A percentile compares a stretch with the other conserved stretches of the same genome.
Conservation (phyloP, 2,888 invertebrate genomes). For the Brenthis hecate region DNA sequence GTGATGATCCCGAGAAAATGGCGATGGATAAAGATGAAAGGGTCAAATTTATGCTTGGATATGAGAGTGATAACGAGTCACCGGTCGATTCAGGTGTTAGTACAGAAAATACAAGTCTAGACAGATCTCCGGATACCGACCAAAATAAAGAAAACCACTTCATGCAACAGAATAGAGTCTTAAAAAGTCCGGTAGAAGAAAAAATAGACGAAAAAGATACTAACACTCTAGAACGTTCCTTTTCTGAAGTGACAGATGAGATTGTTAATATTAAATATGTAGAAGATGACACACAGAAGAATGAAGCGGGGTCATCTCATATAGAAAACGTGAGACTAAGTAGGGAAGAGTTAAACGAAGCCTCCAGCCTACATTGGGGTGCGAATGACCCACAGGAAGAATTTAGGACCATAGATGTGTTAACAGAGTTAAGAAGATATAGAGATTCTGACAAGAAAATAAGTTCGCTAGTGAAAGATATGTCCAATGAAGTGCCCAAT, state of each 20-base stretch:
- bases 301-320: conserved; percentile 66
- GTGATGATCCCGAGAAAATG: conserved; percentile 54
- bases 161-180: conserved; percentile 73
- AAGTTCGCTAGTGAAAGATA: conserved; percentile 50
- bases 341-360: conserved; percentile 54
- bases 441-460: conserved; percentile 57
- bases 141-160: conserved; percentile 66
- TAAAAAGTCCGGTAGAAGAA: conserved; percentile 59
- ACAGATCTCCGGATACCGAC: conserved; percentile 84
- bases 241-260: conserved; percentile 57
- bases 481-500: conserved; percentile 47
- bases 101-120: conserved; percentile 87
- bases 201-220: conserved; percentile 48
- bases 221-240: conserved; percentile 64
- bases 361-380: conserved; percentile 53
- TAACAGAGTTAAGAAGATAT: conserved; percentile 62
- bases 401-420: conserved; percentile 62
- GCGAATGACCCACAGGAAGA: conserved; percentile 56
- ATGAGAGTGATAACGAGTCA: conserved; percentile 76
- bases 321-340: conserved; percentile 53
- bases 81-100: conserved; percentile 86
- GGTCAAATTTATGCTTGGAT: conserved; percentile 75
- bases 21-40: conserved; percentile 58
- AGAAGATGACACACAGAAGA: conserved; percentile 64
- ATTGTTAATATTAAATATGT: conserved; percentile 69